A percentile compares a stretch with the other conserved stretches of the same genome.
Evolutionary conservation across 2,888 invertebrate species (phyloP).

Genomic region (Acronicta leporina): DNA sequence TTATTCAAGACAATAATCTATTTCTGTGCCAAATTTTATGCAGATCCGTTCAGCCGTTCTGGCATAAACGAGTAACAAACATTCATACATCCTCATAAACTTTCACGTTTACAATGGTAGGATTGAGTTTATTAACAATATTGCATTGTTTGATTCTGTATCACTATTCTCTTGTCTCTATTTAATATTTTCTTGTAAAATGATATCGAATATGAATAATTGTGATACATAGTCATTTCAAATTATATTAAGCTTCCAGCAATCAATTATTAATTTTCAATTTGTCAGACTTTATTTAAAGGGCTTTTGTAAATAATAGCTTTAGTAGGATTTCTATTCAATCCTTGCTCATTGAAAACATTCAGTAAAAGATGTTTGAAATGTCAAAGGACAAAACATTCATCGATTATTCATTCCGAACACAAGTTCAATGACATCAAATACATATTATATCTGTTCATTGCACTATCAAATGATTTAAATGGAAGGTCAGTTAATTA

Average conservation of each 20-base stretch:
- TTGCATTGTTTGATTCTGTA: slow-evolving; percentile 4
- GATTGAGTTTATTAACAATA: background rate
- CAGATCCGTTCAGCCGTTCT: no score
- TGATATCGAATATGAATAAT: background rate
- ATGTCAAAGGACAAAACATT: slow-evolving; percentile 2
- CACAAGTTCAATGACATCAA: background rate
- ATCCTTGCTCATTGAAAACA: background rate
- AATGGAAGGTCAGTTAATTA: no score
- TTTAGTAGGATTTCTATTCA: slow-evolving; percentile 2
- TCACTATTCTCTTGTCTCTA: background rate
- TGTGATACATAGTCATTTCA: background rate
- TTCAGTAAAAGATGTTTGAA: background rate
- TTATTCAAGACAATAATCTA: no score
- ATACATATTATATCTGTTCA: background rate
- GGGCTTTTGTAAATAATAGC: slow-evolving; percentile 13
- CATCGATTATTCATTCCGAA: background rate
- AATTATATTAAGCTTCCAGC: background rate
- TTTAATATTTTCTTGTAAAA: background rate
- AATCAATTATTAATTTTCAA: background rate
- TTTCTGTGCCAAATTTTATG: no score
- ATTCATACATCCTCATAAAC: no score
- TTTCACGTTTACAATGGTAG: no score
- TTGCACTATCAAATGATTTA: no score
- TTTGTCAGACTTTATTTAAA: background rate
- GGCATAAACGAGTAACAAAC: no score